A percentile compares a stretch with the other conserved stretches of the same genome.
Conservation (phyloP, 2,888 invertebrate genomes). For the Suillia variegata region DNA sequence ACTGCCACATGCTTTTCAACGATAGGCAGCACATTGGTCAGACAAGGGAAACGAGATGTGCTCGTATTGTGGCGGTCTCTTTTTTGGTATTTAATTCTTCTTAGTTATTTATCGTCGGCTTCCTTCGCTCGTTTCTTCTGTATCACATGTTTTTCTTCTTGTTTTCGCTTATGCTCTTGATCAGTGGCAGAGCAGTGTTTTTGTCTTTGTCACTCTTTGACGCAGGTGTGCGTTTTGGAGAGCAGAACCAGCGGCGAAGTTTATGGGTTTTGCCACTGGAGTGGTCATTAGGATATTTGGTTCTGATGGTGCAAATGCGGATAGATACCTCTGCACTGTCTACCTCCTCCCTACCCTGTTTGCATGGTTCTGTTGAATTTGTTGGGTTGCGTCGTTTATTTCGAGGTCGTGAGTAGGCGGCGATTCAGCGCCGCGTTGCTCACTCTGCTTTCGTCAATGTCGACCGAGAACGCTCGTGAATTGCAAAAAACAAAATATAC, state of each 20-base stretch:
- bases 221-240: conserved; percentile 25
- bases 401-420: conserved; percentile 38
- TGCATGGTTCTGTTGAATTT: too few relatives aligned
- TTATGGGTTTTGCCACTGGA: conserved; percentile 2
- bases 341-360: too few relatives aligned
- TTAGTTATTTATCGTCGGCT: background rate
- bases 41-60: too few relatives aligned
- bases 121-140: conserved; percentile 36
- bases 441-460: conserved; percentile 42
- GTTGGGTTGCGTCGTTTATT: conserved; percentile 13
- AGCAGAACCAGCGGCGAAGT: too few relatives aligned
- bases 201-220: conserved; percentile 51
- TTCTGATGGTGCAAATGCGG: background rate
- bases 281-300: background rate
- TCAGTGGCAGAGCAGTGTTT: conserved; percentile 36
- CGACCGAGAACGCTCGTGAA: conserved; percentile 23
- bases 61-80: too few relatives aligned
- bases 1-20: too few relatives aligned
- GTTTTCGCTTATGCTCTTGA: conserved; percentile 41
- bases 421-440: conserved; percentile 32
- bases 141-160: conserved; percentile 54
- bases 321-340: background rate
- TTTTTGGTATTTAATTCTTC: too few relatives aligned
- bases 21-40: too few relatives aligned
- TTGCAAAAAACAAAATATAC: conserved; percentile 14